A percentile compares a stretch with the other conserved stretches of the same genome.
These are phyloP conservation scores for Lanistes nyassanus DNA, from an alignment of 1,140 invertebrate species.

Conservation along the genomic window DNA sequence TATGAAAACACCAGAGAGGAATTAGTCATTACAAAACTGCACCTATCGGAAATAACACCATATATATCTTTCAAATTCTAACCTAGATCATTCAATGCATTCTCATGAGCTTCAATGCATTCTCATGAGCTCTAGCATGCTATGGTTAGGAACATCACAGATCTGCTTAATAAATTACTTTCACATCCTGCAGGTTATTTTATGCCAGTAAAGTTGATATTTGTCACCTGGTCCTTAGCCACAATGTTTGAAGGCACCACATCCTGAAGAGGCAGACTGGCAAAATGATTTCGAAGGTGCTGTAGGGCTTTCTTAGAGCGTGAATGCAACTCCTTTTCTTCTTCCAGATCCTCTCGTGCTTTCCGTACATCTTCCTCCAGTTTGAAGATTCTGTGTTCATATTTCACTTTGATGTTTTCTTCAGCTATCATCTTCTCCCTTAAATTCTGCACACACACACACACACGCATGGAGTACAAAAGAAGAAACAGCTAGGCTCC, in stretches of 20 bases:
- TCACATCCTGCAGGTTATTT: too few species aligned
- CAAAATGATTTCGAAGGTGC: conserved; percentile 50
- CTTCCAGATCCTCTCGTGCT: conserved; percentile 36
- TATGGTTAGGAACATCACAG: too few species aligned
- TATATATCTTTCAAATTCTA: too few species aligned
- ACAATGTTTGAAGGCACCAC: conserved; percentile 44
- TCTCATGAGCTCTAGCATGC: too few species aligned
- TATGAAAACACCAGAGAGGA: too few species aligned
- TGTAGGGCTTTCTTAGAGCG: conserved; percentile 45
- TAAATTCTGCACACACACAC: conserved; percentile 6
- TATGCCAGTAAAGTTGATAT: conserved; percentile 27
- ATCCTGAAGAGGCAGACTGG: conserved; percentile 45
- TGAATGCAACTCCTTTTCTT: conserved; percentile 40
- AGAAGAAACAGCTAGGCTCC: too few species aligned
- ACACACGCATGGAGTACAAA: neutral
- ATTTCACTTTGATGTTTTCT: conserved; percentile 40
- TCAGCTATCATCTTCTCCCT: conserved; percentile 41
- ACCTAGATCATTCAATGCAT: too few species aligned
- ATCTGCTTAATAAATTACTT: too few species aligned
- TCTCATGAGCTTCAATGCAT: too few species aligned
- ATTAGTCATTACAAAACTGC: too few species aligned
- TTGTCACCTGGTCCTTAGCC: conserved; percentile 37
- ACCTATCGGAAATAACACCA: too few species aligned
- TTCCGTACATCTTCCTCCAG: conserved; percentile 38
- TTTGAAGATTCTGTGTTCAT: conserved; percentile 42